These are phyloP conservation scores for Vollenhovia emeryi DNA, from an alignment of 1,140 invertebrate genomes.

Conservation along the genomic window DNA sequence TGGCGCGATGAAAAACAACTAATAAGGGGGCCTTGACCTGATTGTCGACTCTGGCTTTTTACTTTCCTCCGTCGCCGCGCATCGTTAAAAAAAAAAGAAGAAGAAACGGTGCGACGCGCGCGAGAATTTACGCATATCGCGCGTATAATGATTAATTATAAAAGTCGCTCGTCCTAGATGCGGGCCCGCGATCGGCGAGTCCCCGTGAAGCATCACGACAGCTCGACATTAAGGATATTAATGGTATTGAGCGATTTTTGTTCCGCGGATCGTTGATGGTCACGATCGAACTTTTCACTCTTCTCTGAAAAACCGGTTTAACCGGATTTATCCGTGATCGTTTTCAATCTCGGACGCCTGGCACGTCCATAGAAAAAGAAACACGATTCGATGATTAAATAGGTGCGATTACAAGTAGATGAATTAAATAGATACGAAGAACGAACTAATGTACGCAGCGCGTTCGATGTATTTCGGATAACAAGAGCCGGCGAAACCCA, in stretches of 20 bases:
- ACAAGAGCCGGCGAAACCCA: slow-evolving; percentile 64
- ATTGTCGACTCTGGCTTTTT: slow-evolving; percentile 44
- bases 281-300: slow-evolving; percentile 54
- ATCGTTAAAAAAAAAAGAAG: background rate
- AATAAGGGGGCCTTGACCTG: slow-evolving; percentile 54
- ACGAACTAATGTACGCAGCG: background rate
- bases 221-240: background rate
- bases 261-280: background rate
- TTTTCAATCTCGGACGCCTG: background rate
- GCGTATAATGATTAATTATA: background rate
- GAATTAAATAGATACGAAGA: background rate
- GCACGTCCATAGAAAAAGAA: background rate
- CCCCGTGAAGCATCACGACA: slow-evolving; percentile 15
- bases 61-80: slow-evolving; percentile 27
- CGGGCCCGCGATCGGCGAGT: background rate
- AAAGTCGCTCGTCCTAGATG: slow-evolving; percentile 3
- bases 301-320: slow-evolving; percentile 58
- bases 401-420: too few relatives aligned
- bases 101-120: slow-evolving; percentile 9
- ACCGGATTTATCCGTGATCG: slow-evolving; percentile 22
- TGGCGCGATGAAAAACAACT: slow-evolving; percentile 52
- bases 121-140: background rate
- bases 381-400: background rate
- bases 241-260: background rate
- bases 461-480: background rate